These are phyloP conservation scores for Abrostola triplasia DNA, from an alignment of 2,888 invertebrate species.

Conservation along the genomic window DNA sequence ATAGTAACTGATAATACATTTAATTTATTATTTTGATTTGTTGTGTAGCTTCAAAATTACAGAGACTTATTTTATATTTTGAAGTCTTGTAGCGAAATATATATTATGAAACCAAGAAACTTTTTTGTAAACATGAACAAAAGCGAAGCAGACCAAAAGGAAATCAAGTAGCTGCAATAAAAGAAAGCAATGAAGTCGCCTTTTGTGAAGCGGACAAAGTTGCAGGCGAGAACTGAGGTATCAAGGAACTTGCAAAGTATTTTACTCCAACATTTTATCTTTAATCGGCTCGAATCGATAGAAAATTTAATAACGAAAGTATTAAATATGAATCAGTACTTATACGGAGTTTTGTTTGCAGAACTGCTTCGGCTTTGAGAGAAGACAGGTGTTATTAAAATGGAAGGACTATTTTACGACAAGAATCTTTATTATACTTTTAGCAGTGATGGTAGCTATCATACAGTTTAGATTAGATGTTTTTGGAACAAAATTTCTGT, in stretches of 20 bases:
- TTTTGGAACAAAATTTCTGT: too few species aligned
- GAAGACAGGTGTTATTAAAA: neutral
- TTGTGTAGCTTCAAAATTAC: too few species aligned
- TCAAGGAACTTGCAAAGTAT: slow-evolving; percentile 44
- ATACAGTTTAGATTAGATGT: too few species aligned
- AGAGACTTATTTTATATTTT: too few species aligned
- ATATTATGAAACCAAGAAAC: slow-evolving; percentile 10
- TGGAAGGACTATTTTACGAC: neutral
- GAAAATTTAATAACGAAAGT: slow-evolving; percentile 33
- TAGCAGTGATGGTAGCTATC: too few species aligned
- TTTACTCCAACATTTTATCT: slow-evolving; percentile 45
- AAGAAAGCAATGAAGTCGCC: slow-evolving; percentile 38
- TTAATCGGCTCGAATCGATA: slow-evolving; percentile 41
- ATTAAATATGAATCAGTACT: slow-evolving; percentile 22
- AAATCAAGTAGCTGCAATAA: slow-evolving; percentile 55
- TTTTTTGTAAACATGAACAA: slow-evolving; percentile 34
- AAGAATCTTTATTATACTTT: too few species aligned
- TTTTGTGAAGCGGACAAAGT: slow-evolving; percentile 48
- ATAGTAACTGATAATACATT: too few species aligned
- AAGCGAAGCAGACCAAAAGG: slow-evolving; percentile 34
- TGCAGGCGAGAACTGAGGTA: slow-evolving; percentile 40
- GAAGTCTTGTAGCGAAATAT: too few species aligned
- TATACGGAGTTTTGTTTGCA: slow-evolving; percentile 5
- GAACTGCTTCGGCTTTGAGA: neutral
- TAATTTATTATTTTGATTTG: too few species aligned